Evolutionary conservation across 2,113 vertebrate genomes (phyloP), one percentile per base, ranked within the genome.

Genomic region (Aspiorhynchus laticeps): DNA sequence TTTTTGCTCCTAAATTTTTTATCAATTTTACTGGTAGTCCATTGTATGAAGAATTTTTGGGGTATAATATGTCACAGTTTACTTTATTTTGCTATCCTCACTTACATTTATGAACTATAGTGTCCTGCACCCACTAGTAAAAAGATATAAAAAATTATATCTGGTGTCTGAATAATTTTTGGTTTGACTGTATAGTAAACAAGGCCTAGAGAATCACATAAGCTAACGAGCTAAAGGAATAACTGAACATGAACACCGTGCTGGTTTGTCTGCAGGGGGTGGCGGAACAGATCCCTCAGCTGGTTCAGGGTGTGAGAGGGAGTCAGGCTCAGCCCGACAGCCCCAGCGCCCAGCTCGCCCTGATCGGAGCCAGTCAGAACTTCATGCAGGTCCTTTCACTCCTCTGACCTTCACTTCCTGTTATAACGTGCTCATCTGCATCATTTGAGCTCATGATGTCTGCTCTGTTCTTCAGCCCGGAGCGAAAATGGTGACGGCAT

Each of bases 281-380:
- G 85, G 98, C 97, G 4, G 98, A 99, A 38, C 98, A 99, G 95
- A 99, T 99, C 90, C 98, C 97, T 0, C 95, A 97, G 95, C 94
- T 99, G 95, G 98, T 99, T 14, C 98, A 99, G 88, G 98, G 98
- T 0, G 97, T 99, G 19, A 92, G 97, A 89, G 97, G 98, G 78
- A 99, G 98, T 93, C 97, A 98, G 90, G 96, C 97, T 0, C 98
- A 99, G 91, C 97, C 97, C 0, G 98, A 99, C 90, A 99, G 97
- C 53, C 98, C 98, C 85, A 99, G 97, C 0, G 96, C 98, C 71
- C 98, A 99, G 90, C 95, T 99, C 17, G 96, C 97, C 38, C 97
- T 99, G 88, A 99, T 99, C 59, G 95, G 95, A 28, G 96, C 98
- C 88, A 97, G 97, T 90, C 98, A 99, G 93, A 99, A 98, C 95